These are phyloP conservation scores for Oreocharis arfaki DNA, from an alignment of 2,113 vertebrate species.

Conservation along the genomic window DNA sequence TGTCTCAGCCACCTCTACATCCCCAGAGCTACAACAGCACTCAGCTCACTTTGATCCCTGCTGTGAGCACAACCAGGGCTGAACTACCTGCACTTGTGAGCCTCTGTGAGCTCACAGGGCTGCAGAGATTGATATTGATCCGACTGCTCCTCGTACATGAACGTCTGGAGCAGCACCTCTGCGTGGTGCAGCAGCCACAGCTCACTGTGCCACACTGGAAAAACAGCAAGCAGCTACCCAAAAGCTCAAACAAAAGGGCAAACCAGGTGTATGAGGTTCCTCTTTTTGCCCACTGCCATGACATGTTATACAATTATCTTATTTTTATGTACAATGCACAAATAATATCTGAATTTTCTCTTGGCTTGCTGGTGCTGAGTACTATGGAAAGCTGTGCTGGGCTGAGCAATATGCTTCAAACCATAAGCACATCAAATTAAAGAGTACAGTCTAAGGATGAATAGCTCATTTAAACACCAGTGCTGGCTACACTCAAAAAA, in stretches of 20 bases:
- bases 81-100: accelerated
- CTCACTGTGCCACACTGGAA: not conserved
- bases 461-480: not conserved
- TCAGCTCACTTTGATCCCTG: not conserved
- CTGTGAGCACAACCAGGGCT: not conserved
- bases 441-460: not conserved
- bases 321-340: accelerated
- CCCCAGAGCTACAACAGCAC: not conserved
- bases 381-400: not conserved
- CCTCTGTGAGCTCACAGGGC: not conserved
- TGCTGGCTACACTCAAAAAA: not conserved
- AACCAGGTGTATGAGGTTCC: accelerated
- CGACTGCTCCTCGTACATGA: not conserved
- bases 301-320: accelerated
- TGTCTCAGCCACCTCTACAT: not conserved
- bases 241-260: not conserved
- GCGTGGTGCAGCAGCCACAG: not conserved
- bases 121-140: not conserved
- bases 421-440: not conserved
- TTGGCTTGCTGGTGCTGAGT: accelerated
- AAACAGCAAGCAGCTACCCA: not conserved
- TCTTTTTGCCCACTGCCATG: not conserved
- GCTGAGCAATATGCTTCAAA: accelerated
- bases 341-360: not conserved
- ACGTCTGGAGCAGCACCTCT: not conserved